Percentiles rank a stretch among this genome's conserved stretches.
Evolutionary conservation across 2,888 invertebrate species (phyloP).

Genomic region (Cerceris rybyensis): DNA sequence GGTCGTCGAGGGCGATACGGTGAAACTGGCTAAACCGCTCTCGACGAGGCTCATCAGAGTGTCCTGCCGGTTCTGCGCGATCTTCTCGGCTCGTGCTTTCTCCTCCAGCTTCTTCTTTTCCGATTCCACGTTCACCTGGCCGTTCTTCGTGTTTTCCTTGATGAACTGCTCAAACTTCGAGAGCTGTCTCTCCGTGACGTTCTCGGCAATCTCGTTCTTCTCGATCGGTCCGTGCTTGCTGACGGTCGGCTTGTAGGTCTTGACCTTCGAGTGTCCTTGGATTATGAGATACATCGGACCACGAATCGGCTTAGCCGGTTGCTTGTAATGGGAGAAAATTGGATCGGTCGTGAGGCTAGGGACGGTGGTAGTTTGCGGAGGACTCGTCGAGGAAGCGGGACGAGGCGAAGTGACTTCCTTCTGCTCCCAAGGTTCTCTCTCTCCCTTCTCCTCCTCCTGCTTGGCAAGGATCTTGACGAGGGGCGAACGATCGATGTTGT

Average conservation of each 20-base stretch:
- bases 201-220: slow-evolving; percentile 63
- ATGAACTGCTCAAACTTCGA: slow-evolving; percentile 73
- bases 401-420: slow-evolving; percentile 44
- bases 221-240: slow-evolving; percentile 65
- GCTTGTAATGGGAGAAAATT: slow-evolving; percentile 85
- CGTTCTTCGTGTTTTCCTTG: slow-evolving; percentile 66
- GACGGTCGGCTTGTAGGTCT: slow-evolving; percentile 87
- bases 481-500: slow-evolving; percentile 55
- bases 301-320: slow-evolving; percentile 84
- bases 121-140: slow-evolving; percentile 13
- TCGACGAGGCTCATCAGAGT: slow-evolving; percentile 72
- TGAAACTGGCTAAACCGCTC: slow-evolving; percentile 72
- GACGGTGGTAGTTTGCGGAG: slow-evolving; percentile 82
- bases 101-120: slow-evolving; percentile 56
- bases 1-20: slow-evolving; percentile 54
- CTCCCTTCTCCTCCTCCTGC: slow-evolving; percentile 57
- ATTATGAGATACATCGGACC: slow-evolving; percentile 90
- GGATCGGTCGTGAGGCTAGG: slow-evolving; percentile 85
- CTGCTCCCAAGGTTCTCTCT: slow-evolving; percentile 19
- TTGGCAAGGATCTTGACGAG: slow-evolving; percentile 65
- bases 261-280: slow-evolving; percentile 93
- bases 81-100: slow-evolving; percentile 53
- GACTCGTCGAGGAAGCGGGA: slow-evolving; percentile 53
- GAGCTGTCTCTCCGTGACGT: slow-evolving; percentile 60
- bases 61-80: slow-evolving; percentile 49